Evolutionary conservation across 2,888 invertebrate species (phyloP).

Genomic region (Cosmia trapezina): DNA sequence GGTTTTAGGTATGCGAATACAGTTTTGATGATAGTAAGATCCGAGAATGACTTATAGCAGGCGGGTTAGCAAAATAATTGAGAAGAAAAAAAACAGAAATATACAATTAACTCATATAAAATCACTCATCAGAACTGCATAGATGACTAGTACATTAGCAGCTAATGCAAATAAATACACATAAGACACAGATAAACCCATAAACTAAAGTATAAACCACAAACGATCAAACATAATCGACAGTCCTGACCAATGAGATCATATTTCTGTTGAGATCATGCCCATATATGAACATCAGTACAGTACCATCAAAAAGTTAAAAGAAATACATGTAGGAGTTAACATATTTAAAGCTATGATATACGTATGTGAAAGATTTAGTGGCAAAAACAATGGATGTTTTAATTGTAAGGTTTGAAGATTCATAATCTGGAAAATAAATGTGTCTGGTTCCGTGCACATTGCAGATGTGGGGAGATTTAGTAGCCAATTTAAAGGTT

Average conservation of each 20-base stretch:
- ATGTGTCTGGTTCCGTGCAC: constrained; percentile 20
- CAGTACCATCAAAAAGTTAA: constrained; percentile 50
- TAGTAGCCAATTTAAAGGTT: constrained; percentile 30
- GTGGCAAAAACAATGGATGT: constrained; percentile 48
- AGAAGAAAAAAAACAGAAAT: no score
- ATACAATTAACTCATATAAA: no score
- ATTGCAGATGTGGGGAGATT: constrained; percentile 32
- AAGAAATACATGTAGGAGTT: constrained; percentile 57
- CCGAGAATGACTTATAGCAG: no score
- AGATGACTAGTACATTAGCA: constrained; percentile 3
- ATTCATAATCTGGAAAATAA: constrained; percentile 42
- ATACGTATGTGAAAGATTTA: constrained; percentile 36
- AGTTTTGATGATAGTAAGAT: neutral
- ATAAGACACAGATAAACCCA: constrained; percentile 26
- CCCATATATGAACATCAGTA: constrained; percentile 63
- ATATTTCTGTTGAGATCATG: constrained; percentile 69
- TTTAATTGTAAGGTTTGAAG: constrained; percentile 51
- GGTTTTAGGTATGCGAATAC: neutral
- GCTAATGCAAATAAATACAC: constrained; percentile 11
- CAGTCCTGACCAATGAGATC: constrained; percentile 64
- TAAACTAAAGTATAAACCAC: constrained; percentile 53
- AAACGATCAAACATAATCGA: constrained; percentile 46
- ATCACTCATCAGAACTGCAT: neutral
- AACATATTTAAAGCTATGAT: constrained; percentile 46
- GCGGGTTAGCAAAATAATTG: no score